Base-by-base conservation (phyloP, 2,113 vertebrate species). In the Phrynosoma blainvillii region DNA sequence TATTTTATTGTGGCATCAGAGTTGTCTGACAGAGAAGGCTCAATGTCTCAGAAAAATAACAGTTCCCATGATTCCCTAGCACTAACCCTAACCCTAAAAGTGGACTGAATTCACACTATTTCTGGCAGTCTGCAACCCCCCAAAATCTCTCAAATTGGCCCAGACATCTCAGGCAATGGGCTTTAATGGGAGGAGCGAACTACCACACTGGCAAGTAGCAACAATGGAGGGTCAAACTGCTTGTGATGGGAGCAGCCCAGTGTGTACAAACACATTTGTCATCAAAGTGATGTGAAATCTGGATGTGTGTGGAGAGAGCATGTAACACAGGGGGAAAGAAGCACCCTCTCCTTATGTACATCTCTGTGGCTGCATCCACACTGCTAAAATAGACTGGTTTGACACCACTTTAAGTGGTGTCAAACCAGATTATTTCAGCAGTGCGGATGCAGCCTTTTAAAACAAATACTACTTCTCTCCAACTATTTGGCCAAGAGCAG, bases 71-170 rank as follows among this genome's bases (percentile, higher is more conserved):
- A n/a, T n/a, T n/a, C n/a, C n/a, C n/a, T n/a, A n/a, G n/a, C n/a
- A n/a, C n/a, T n/a, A n/a, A n/a, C n/a, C n/a, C n/a, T n/a, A n/a
- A n/a, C n/a, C n/a, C n/a, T n/a, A n/a, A n/a, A n/a, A n/a, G n/a
- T n/a, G n/a, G n/a, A n/a, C n/a, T n/a, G n/a, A n/a, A n/a, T n/a
- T n/a, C n/a, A n/a, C n/a, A n/a, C n/a, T n/a, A n/a, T n/a, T n/a
- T n/a, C n/a, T n/a, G n/a, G n/a, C n/a, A n/a, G n/a, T n/a, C n/a
- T n/a, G n/a, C n/a, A n/a, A n/a, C n/a, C n/a, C n/a, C n/a, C n/a
- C n/a, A n/a, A n/a, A 92, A 77, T 93, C 77, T 7, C 90, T 90
- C 91, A 94, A 93, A 85, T 88, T 90, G 94, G 42, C 86, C 90
- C 0, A 1, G 86, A 86, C 93, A 89, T 59, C 93, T 77, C 87